Conservation (phyloP, 2,888 invertebrate genomes). For the Apoda limacodes region DNA sequence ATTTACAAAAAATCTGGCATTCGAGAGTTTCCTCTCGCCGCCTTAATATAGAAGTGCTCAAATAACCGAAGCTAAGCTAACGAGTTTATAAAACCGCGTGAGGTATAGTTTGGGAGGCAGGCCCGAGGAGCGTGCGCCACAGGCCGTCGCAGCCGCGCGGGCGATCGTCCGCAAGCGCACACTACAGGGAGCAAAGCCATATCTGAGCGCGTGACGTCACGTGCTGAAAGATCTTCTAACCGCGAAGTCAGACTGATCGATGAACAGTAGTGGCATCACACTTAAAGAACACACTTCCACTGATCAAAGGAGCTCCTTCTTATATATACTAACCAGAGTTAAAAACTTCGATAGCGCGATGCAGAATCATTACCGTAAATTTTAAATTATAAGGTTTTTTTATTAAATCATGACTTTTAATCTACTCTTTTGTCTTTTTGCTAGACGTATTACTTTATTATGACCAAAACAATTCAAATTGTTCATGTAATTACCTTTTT, state of each 20-base stretch:
- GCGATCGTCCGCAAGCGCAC: conserved; percentile 72
- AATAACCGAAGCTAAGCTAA: conserved; percentile 77
- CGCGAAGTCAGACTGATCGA: no score
- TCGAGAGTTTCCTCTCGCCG: conserved; percentile 69
- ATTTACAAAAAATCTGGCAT: conserved; percentile 52
- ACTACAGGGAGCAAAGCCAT: conserved; percentile 61
- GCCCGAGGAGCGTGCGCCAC: conserved; percentile 67
- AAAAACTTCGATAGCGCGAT: conserved; percentile 38
- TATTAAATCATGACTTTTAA: no score
- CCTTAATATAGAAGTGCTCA: conserved; percentile 75
- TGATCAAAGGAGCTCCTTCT: rapidly evolving
- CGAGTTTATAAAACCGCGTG: conserved; percentile 68
- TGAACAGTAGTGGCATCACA: conserved; percentile 75
- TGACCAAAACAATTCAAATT: no score
- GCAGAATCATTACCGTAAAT: no score
- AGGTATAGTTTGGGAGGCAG: conserved; percentile 57
- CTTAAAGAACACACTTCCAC: conserved; percentile 75
- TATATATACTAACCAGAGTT: conserved; percentile 28
- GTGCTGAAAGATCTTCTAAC: conserved; percentile 73
- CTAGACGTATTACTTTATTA: no score
- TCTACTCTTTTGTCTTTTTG: no score
- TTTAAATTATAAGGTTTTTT: no score
- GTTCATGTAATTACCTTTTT: no score
- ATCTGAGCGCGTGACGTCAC: conserved; percentile 75
- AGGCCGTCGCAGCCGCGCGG: conserved; percentile 74